These are phyloP conservation scores for Apodemus sylvaticus DNA, from an alignment of 2,113 vertebrate genomes.

Conservation along the genomic window DNA sequence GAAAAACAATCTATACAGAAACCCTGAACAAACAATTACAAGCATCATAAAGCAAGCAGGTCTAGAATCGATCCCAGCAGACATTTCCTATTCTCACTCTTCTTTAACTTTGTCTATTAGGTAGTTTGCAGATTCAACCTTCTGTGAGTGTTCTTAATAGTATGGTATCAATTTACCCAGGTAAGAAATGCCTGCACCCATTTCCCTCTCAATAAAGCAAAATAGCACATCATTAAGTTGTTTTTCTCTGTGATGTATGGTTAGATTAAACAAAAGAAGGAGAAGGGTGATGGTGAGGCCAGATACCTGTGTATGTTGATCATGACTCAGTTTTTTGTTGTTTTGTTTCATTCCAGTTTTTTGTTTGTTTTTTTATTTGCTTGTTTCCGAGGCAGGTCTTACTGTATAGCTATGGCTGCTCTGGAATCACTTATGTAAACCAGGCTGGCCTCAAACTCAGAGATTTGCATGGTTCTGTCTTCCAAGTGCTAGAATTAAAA, in stretches of 20 bases:
- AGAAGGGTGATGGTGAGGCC: background rate
- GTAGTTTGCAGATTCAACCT: conserved; percentile 49
- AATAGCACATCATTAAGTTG: conserved; percentile 63
- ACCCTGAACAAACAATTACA: conserved; percentile 79
- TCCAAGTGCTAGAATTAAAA: background rate
- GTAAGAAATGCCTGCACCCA: conserved; percentile 1
- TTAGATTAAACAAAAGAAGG: conserved; percentile 28
- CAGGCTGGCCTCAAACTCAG: background rate
- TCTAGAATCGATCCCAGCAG: conserved; percentile 72
- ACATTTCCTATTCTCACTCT: conserved; percentile 61
- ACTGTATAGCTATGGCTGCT: background rate
- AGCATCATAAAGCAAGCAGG: conserved; percentile 81
- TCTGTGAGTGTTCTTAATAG: conserved; percentile 68
- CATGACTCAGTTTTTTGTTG: background rate
- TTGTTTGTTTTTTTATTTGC: background rate
- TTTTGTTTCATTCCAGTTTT: background rate
- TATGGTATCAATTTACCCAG: conserved; percentile 70
- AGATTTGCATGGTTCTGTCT: background rate
- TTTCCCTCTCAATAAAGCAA: conserved; percentile 65
- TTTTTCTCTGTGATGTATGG: conserved; percentile 66
- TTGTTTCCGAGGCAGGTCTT: background rate
- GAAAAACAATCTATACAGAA: conserved; percentile 67
- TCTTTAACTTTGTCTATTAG: conserved; percentile 71
- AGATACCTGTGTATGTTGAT: background rate
- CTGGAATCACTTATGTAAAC: background rate